These are phyloP conservation scores for Actinostola sp. DNA, from an alignment of 92 coral and sea anemone genomes.

Conservation along the genomic window DNA sequence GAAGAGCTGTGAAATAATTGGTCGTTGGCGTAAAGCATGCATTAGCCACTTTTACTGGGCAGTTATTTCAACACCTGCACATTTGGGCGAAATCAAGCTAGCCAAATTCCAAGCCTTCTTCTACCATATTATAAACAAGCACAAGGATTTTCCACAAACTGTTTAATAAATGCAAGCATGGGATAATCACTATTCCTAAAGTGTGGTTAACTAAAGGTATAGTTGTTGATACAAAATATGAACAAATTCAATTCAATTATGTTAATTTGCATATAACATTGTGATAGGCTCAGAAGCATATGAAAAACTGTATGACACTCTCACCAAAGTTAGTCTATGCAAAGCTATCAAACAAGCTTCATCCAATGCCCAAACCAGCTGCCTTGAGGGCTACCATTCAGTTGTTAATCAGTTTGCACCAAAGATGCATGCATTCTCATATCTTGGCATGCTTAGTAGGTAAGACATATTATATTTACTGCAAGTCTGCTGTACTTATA, in stretches of 20 bases:
- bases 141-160: slow-evolving; percentile 47
- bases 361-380: slow-evolving; percentile 35
- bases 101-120: slow-evolving; percentile 70
- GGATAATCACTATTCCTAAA: background rate
- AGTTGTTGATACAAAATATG: background rate
- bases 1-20: slow-evolving; percentile 48
- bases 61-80: slow-evolving; percentile 50
- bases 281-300: slow-evolving; percentile 34
- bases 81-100: slow-evolving; percentile 41
- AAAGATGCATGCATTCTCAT: slow-evolving; percentile 47
- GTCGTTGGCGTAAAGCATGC: slow-evolving; percentile 70
- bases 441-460: slow-evolving; percentile 45
- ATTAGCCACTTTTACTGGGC: slow-evolving; percentile 70
- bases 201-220: slow-evolving; percentile 3
- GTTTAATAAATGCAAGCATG: slow-evolving; percentile 41
- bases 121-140: slow-evolving; percentile 60
- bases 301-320: slow-evolving; percentile 28
- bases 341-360: slow-evolving; percentile 38
- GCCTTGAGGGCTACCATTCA: slow-evolving; percentile 49
- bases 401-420: slow-evolving; percentile 55
- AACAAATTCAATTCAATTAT: background rate
- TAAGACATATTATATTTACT: too few species aligned
- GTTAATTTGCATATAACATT: background rate
- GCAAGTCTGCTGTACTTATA: too few species aligned
- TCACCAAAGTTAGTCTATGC: slow-evolving; percentile 13